These are phyloP conservation scores for Halcyon leucocephala DNA, from an alignment of 2,797 vertebrate genomes.

Conservation along the genomic window DNA sequence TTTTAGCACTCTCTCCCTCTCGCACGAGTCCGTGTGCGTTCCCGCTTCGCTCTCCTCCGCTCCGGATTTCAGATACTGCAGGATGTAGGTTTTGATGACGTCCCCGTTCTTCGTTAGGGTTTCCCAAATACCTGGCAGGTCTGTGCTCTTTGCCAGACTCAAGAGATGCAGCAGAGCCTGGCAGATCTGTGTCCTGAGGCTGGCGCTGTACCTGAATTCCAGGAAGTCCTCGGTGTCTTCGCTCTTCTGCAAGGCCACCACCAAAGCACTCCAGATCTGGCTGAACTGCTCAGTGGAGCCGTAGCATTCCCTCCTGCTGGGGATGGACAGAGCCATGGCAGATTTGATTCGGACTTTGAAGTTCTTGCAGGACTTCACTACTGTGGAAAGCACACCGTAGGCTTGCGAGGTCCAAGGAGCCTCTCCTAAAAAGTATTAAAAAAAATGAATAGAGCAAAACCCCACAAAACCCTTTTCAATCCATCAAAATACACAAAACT, in stretches of 20 bases:
- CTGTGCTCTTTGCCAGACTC: conserved; percentile 78
- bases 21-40: neutral
- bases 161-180: conserved; percentile 89
- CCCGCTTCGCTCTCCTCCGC: conserved; percentile 67
- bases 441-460: neutral
- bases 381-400: conserved; percentile 86
- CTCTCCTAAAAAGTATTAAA: conserved; percentile 77
- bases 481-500: neutral
- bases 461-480: fast-evolving
- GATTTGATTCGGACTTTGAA: conserved; percentile 98
- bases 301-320: conserved; percentile 82
- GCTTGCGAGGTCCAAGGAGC: conserved; percentile 88
- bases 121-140: conserved; percentile 79
- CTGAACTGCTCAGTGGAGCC: conserved; percentile 84
- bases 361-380: conserved; percentile 94
- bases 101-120: conserved; percentile 75
- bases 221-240: conserved; percentile 92
- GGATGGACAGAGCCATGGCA: conserved; percentile 89
- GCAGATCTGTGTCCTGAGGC: conserved; percentile 89
- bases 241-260: conserved; percentile 88
- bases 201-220: conserved; percentile 94
- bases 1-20: conserved; percentile 78
- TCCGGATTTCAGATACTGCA: conserved; percentile 84
- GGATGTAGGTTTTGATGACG: conserved; percentile 78
- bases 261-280: conserved; percentile 87